Evolutionary conservation across 2,113 vertebrate species (phyloP), one percentile per base, ranked within the genome.

Genomic region (Hippoglossus stenolepis): DNA sequence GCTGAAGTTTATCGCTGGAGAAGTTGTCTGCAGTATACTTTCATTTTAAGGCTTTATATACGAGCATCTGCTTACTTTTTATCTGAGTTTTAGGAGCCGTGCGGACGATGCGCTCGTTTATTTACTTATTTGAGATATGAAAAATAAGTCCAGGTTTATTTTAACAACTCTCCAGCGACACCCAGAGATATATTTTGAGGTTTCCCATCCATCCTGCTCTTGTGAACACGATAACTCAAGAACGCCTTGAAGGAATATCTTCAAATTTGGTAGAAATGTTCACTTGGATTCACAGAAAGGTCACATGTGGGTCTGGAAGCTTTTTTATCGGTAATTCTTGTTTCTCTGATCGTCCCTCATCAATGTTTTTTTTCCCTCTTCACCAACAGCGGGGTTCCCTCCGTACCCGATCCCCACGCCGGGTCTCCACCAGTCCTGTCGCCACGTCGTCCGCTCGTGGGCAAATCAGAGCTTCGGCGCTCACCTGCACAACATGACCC

Each of bases 401-500:
- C 62, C 71, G 8, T 69, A 80, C 67, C 85, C 1, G 59, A 80
- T 28, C 75, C 82, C 90, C 53, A 81, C 88, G 20, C 14, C 75
- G 1, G 93, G 92, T 18, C 94, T 96, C 4, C 96, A 95, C 4
- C 95, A 96, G 92, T 98, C 96, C 9, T 97, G 96, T 80, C 96
- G 95, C 53, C 94, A 96, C 14, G 93, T 94, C 24, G 87, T 97
- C 2, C 66, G 87, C 2, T 92, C 90, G 8, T 97, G 96, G 96
- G 93, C 94, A 15, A 94, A 94, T 72, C 73, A 91, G 86, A 94
- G 94, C 85, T 94, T 95, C 4, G 94, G 94, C 0, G 92, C 96
- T 1, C 95, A 97, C 86, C 91, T 96, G 71, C 95, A 96, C 91
- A 96, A 97, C 94, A 94, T 97, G 94, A 94, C 89, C 0, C 94